Evolutionary conservation across 37 sponge, comb jelly and placozoan species (phyloP).

Genomic region (Ianthella basta): DNA sequence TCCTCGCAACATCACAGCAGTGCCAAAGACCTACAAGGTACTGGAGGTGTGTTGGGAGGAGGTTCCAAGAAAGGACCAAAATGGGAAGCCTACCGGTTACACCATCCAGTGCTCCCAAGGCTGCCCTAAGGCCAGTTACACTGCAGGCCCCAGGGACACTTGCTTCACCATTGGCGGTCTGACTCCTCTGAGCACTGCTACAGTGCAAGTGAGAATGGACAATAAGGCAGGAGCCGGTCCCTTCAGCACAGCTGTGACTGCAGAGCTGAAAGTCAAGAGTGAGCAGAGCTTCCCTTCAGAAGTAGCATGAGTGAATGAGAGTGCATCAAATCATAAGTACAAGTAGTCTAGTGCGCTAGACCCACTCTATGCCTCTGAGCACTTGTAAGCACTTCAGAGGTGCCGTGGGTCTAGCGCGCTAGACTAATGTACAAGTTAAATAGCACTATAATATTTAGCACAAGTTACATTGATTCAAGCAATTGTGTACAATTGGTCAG

Average conservation of each 20-base stretch:
- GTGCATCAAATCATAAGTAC: too few relatives aligned
- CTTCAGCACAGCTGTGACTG: too few relatives aligned
- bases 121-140: not conserved
- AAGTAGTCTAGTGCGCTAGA: too few relatives aligned
- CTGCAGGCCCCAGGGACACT: too few relatives aligned
- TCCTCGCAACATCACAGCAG: not conserved
- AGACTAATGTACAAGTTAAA: too few relatives aligned
- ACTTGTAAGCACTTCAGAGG: too few relatives aligned
- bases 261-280: not conserved
- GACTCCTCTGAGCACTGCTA: not conserved
- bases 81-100: conserved; percentile 1
- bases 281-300: not conserved
- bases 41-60: conserved; percentile 17
- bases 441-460: too few relatives aligned
- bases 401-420: too few relatives aligned
- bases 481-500: too few relatives aligned
- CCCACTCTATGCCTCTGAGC: too few relatives aligned
- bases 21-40: not conserved
- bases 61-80: not conserved
- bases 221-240: conserved; percentile 10
- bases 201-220: not conserved
- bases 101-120: not conserved
- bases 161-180: conserved; percentile 16
- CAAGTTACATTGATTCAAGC: too few relatives aligned
- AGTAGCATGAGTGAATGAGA: too few relatives aligned